Evolutionary conservation across 2,888 invertebrate species (phyloP).

Genomic region (Rhorus exstirpatorius): DNA sequence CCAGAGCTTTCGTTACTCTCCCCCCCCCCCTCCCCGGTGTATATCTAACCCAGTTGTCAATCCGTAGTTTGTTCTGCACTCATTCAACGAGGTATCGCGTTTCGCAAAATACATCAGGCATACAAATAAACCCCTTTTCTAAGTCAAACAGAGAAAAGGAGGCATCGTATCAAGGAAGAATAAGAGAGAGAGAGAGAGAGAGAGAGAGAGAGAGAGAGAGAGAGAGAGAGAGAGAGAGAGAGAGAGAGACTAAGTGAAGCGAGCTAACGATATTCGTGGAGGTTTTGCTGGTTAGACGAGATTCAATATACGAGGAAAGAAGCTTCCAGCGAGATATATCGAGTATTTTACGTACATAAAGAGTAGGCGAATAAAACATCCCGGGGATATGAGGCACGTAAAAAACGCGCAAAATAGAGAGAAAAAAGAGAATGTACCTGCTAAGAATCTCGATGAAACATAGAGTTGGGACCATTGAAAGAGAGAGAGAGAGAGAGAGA

Average conservation of each 20-base stretch:
- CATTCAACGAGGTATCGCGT: slow-evolving; percentile 78
- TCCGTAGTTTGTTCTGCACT: slow-evolving; percentile 81
- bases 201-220: slow-evolving; percentile 15
- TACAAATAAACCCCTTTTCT: slow-evolving; percentile 76
- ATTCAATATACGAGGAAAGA: slow-evolving; percentile 29
- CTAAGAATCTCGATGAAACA: slow-evolving; percentile 44
- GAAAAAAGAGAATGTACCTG: slow-evolving; percentile 13
- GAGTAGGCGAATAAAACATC: slow-evolving; percentile 49
- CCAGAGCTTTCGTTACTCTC: slow-evolving; percentile 76
- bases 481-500: too few species aligned
- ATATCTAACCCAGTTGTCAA: slow-evolving; percentile 83
- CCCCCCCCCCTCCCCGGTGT: slow-evolving; percentile 71
- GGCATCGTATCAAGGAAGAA: background rate
- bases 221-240: slow-evolving; percentile 10
- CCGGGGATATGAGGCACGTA: slow-evolving; percentile 18
- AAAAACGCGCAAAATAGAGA: slow-evolving; percentile 14
- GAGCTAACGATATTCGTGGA: slow-evolving; percentile 44
- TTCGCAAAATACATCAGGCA: slow-evolving; percentile 76
- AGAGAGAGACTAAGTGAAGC: slow-evolving; percentile 19
- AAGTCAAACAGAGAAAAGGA: slow-evolving; percentile 69
- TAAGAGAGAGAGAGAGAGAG: slow-evolving; percentile 17
- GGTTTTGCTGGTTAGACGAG: slow-evolving; percentile 26
- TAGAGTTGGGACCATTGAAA: slow-evolving; percentile 13
- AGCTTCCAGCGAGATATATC: slow-evolving; percentile 8
- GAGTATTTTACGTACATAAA: slow-evolving; percentile 18